phyloP scores from a whole-genome alignment of 2,113 vertebrate genomes.

The Bothrops jararaca region DNA sequence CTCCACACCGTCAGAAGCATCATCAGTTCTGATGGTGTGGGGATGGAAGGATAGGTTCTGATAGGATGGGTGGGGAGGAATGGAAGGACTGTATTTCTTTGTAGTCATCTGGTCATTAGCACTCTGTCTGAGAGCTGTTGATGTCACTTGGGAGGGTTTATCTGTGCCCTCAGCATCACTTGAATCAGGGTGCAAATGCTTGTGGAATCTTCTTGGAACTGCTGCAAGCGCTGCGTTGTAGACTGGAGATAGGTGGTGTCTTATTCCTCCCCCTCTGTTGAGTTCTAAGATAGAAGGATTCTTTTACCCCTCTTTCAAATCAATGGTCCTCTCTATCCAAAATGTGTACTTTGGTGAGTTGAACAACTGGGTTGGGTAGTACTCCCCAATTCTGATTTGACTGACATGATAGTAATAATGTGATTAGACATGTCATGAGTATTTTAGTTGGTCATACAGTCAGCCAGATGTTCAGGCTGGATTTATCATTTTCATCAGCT shows the following conservation, averaged over 20 bases:
- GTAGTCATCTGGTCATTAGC: not conserved
- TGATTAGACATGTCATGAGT: not conserved
- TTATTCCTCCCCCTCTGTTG: not conserved
- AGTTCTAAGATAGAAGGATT: not conserved
- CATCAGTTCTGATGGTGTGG: not conserved
- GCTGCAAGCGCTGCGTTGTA: not conserved
- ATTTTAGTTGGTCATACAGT: not conserved
- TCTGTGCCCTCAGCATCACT: not conserved
- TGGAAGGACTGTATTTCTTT: not conserved
- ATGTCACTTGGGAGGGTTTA: not conserved
- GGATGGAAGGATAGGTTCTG: not conserved
- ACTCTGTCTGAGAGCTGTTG: not conserved
- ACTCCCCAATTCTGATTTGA: not conserved
- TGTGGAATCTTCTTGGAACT: not conserved
- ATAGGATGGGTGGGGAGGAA: not conserved
- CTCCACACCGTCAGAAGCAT: not conserved
- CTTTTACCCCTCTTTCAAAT: not conserved
- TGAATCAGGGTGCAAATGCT: not conserved
- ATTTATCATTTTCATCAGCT: not conserved
- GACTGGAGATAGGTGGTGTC: not conserved
- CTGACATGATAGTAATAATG: not conserved
- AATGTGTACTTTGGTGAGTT: not conserved
- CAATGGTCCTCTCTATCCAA: not conserved
- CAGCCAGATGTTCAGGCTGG: not conserved
- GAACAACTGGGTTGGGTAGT: not conserved